Percentiles rank a stretch among this genome's conserved stretches.
Evolutionary conservation across 2,113 vertebrate genomes (phyloP).

Genomic region (Lontra canadensis): DNA sequence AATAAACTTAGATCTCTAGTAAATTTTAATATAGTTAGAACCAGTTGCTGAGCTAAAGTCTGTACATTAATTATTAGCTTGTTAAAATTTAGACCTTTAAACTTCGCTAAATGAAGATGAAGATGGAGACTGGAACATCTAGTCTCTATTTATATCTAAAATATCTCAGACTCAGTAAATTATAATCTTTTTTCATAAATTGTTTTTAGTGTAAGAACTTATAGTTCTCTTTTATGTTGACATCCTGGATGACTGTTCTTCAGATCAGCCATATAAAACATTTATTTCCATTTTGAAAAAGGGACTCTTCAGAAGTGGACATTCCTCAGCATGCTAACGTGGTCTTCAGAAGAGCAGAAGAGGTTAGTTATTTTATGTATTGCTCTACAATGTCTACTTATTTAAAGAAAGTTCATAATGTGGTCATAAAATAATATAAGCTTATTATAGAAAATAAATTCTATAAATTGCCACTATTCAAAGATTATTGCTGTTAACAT

Average conservation of each 20-base stretch:
- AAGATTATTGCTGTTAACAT: neutral
- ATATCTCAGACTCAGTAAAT: constrained; percentile 16
- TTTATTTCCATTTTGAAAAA: constrained; percentile 78
- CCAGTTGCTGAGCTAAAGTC: neutral
- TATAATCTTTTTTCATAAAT: constrained; percentile 1
- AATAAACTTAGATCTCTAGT: neutral
- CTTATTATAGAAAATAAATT: constrained; percentile 11
- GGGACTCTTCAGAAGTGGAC: constrained; percentile 74
- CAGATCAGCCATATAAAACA: neutral
- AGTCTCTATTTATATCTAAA: neutral
- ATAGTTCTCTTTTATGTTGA: constrained; percentile 36
- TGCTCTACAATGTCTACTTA: neutral
- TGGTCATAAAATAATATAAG: neutral
- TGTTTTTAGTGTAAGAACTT: constrained; percentile 44
- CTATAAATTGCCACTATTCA: constrained; percentile 6
- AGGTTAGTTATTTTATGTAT: constrained; percentile 79
- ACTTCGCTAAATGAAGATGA: neutral
- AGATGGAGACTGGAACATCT: neutral
- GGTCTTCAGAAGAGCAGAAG: constrained; percentile 81
- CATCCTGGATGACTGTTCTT: constrained; percentile 25
- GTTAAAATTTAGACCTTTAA: constrained; percentile 40
- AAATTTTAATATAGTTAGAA: constrained; percentile 9
- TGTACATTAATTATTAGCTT: neutral
- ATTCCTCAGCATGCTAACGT: constrained; percentile 80
- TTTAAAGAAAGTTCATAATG: neutral